A percentile compares a stretch with the other conserved stretches of the same genome.
Evolutionary conservation across 1,140 invertebrate genomes (phyloP).

Genomic region (Mesaphorura yosii): DNA sequence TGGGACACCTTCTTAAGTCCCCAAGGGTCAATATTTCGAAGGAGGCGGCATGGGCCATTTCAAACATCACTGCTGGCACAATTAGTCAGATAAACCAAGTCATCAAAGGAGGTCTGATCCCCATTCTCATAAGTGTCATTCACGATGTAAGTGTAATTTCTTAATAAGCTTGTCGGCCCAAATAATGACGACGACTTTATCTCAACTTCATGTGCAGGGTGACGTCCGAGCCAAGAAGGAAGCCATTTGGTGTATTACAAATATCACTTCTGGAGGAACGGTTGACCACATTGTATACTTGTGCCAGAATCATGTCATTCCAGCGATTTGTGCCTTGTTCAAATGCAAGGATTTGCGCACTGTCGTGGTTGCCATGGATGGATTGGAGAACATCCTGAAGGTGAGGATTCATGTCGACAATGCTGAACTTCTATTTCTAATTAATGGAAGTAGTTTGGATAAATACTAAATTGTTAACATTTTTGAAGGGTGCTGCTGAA

Average conservation of each 20-base stretch:
- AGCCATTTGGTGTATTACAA: conserved; percentile 68
- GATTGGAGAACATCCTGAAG: conserved; percentile 49
- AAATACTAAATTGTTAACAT: no score
- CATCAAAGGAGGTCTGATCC: conserved; percentile 55
- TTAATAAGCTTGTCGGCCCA: background rate
- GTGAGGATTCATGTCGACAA: conserved; percentile 26
- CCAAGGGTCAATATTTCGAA: conserved; percentile 64
- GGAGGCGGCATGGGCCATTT: conserved; percentile 72
- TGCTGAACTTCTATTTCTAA: background rate
- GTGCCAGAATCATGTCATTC: conserved; percentile 44
- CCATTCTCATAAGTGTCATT: conserved; percentile 56
- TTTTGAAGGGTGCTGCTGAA: conserved; percentile 38
- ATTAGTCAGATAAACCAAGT: conserved; percentile 59
- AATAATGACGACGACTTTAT: background rate
- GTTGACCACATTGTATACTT: conserved; percentile 53
- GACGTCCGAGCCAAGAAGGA: conserved; percentile 68
- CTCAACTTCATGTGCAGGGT: conserved; percentile 41
- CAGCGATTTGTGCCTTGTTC: conserved; percentile 43
- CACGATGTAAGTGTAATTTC: conserved; percentile 39
- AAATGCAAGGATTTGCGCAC: conserved; percentile 46
- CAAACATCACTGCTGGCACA: conserved; percentile 70
- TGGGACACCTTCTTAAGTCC: conserved; percentile 61
- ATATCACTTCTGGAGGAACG: conserved; percentile 62
- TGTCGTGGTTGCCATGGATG: conserved; percentile 50
- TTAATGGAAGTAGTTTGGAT: background rate